Percentiles rank a stretch among this genome's conserved stretches.
Evolutionary conservation across 1,140 invertebrate species (phyloP).

Genomic region (Dufourea novaeangliae): DNA sequence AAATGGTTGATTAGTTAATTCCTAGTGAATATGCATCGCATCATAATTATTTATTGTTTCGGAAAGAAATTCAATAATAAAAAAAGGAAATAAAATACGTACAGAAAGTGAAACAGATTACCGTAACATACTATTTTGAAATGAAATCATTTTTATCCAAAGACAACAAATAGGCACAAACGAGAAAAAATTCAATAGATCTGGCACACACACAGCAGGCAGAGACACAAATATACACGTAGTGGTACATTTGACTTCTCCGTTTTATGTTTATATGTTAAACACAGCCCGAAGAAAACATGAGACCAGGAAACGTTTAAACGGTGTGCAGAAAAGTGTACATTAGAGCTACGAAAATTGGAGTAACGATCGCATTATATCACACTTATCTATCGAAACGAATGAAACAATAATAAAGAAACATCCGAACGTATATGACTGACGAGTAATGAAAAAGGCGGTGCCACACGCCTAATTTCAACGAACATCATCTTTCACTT

Average conservation of each 20-base stretch:
- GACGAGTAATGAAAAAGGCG: conserved; percentile 67
- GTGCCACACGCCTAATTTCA: conserved; percentile 62
- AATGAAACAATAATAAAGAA: conserved; percentile 5
- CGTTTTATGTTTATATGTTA: conserved; percentile 10
- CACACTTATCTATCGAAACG: neutral
- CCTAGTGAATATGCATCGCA: neutral
- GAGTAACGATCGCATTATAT: neutral
- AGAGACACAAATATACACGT: too few species aligned
- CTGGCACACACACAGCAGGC: conserved; percentile 3
- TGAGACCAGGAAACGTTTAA: neutral
- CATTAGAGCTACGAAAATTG: neutral
- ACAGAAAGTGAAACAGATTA: neutral
- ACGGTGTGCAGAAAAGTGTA: neutral
- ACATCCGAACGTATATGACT: conserved; percentile 22
- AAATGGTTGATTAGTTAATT: neutral
- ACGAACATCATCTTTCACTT: neutral
- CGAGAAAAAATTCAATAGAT: neutral
- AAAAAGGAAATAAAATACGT: neutral
- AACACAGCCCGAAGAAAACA: neutral
- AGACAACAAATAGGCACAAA: neutral
- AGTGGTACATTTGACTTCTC: neutral
- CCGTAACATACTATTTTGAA: neutral
- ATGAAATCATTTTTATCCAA: neutral
- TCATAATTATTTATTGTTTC: neutral
- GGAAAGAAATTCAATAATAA: neutral